These are phyloP conservation scores for Aegotheles bennettii DNA, from an alignment of 2,113 vertebrate genomes.

Conservation along the genomic window DNA sequence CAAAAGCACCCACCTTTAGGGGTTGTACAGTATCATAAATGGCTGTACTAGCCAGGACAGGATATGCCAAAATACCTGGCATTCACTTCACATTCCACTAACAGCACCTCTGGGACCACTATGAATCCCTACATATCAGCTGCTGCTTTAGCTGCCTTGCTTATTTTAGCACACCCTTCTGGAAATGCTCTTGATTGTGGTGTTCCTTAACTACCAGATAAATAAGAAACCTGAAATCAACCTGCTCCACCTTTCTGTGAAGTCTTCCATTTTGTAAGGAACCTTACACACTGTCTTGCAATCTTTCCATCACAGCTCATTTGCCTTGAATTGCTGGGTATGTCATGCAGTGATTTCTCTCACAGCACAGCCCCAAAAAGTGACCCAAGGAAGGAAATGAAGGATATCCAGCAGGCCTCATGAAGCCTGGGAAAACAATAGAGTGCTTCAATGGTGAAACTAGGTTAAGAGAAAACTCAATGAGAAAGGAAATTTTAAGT, in stretches of 20 bases:
- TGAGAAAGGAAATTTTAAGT: neutral
- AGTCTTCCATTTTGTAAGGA: neutral
- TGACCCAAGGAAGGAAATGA: neutral
- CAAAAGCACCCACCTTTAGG: neutral
- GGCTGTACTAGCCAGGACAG: neutral
- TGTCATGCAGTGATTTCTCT: neutral
- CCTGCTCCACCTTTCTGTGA: neutral
- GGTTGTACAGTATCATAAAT: neutral
- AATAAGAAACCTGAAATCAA: neutral
- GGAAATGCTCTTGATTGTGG: neutral
- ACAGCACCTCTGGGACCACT: neutral
- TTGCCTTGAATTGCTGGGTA: neutral
- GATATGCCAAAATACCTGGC: neutral
- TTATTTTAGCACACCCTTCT: neutral
- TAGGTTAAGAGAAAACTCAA: neutral
- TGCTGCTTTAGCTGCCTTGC: neutral
- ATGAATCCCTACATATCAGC: fast-evolving
- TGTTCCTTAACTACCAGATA: neutral
- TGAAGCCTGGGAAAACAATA: neutral
- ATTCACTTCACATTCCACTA: neutral
- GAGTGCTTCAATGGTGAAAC: neutral
- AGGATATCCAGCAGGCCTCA: neutral
- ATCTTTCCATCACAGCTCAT: neutral
- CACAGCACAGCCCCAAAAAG: fast-evolving
- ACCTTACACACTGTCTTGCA: neutral